Percentiles rank a stretch among this genome's conserved stretches.
These are phyloP conservation scores for Clistopyga incitator DNA, from an alignment of 2,888 invertebrate genomes.

Conservation along the genomic window DNA sequence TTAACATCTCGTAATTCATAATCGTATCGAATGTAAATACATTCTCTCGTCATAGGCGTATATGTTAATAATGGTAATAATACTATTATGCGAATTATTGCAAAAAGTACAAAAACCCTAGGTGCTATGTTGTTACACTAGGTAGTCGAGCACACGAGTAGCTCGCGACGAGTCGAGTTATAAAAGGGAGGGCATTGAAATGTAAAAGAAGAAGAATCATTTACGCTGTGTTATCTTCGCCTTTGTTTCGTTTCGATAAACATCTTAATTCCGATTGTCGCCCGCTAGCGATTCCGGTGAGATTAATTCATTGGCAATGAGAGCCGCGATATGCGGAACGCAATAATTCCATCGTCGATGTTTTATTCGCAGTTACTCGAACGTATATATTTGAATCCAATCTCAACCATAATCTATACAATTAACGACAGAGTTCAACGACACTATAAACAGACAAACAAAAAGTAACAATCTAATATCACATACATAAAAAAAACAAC, in stretches of 20 bases:
- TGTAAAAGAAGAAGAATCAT: constrained; percentile 38
- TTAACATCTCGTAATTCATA: constrained; percentile 77
- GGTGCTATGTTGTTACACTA: constrained; percentile 84
- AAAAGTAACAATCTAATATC: constrained; percentile 30
- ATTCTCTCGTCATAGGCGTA: constrained; percentile 77
- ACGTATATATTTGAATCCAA: constrained; percentile 26
- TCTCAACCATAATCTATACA: constrained; percentile 25
- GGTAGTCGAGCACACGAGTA: constrained; percentile 73
- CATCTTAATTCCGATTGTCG: constrained; percentile 21
- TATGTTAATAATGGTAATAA: constrained; percentile 75
- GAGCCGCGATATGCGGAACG: constrained; percentile 13
- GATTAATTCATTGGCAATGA: constrained; percentile 44
- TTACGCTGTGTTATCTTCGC: constrained; percentile 50
- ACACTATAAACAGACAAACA: constrained; percentile 1
- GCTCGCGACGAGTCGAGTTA: constrained; percentile 64
- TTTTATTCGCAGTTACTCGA: constrained; percentile 14
- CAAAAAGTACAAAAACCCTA: constrained; percentile 83
- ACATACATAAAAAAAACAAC: constrained; percentile 7
- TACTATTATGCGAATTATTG: constrained; percentile 83
- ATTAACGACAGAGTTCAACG: constrained; percentile 35
- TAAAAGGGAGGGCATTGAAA: constrained; percentile 40
- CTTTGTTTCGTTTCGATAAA: constrained; percentile 37
- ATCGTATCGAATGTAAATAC: constrained; percentile 81
- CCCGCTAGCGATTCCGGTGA: not conserved
- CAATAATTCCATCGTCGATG: constrained; percentile 54